Conservation (phyloP, 1,140 invertebrate species). For the Panagrolaimus sp. region DNA sequence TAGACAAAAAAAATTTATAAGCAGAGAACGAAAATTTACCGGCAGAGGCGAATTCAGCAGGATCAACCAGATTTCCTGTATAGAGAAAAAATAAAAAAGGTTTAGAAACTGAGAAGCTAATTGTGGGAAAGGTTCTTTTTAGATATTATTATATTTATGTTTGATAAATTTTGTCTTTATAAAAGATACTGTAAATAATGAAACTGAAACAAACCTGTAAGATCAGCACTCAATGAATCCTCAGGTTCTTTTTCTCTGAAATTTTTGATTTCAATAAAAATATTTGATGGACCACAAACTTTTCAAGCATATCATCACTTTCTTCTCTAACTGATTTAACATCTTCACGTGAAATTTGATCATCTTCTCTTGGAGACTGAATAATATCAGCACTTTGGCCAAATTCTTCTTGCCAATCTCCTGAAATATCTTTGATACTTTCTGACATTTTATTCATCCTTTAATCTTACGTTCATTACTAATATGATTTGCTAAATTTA, state of each 20-base stretch:
- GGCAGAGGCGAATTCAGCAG: constrained; percentile 94
- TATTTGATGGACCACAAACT: not conserved
- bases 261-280: constrained; percentile 2
- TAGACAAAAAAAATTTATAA: constrained; percentile 20
- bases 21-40: constrained; percentile 67
- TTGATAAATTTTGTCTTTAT: not conserved
- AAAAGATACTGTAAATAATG: not conserved
- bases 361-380: constrained; percentile 44
- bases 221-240: constrained; percentile 43
- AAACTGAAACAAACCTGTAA: constrained; percentile 41
- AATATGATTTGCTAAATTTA: constrained; percentile 59
- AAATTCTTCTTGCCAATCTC: constrained; percentile 58
- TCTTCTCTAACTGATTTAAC: constrained; percentile 21
- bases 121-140: not conserved
- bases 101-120: constrained; percentile 17
- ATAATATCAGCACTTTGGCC: constrained; percentile 45
- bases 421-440: constrained; percentile 23
- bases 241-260: constrained; percentile 37
- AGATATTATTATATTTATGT: not conserved
- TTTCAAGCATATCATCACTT: constrained; percentile 23
- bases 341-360: constrained; percentile 23
- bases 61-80: constrained; percentile 89
- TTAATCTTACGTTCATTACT: constrained; percentile 47
- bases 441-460: not conserved
- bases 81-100: constrained; percentile 2